Percentiles rank a stretch among this genome's conserved stretches.
Evolutionary conservation across 2,113 vertebrate species (phyloP).

Genomic region (Phylloscopus whistleri): DNA sequence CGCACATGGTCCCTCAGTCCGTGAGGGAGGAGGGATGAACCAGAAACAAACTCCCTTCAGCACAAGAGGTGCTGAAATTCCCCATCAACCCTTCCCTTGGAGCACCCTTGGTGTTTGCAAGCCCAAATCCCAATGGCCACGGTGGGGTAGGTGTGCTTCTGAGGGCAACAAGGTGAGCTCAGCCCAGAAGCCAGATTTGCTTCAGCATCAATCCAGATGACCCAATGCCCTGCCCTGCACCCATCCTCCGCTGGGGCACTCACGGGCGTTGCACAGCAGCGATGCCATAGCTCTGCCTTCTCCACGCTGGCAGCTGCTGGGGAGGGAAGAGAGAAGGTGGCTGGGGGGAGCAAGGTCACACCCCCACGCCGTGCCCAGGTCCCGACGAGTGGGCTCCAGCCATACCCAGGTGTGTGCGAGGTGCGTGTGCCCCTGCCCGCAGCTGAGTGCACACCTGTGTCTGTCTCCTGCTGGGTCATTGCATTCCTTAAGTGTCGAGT

Average conservation of each 20-base stretch:
- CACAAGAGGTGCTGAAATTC: not conserved
- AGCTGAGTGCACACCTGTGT: not conserved
- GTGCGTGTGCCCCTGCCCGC: accelerated
- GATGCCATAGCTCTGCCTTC: slow-evolving; percentile 63
- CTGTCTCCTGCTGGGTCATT: slow-evolving; percentile 7
- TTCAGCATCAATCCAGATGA: accelerated
- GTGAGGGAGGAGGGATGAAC: accelerated
- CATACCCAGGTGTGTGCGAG: accelerated
- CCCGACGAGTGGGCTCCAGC: accelerated
- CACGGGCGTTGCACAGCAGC: slow-evolving; percentile 62
- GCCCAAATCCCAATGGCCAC: accelerated
- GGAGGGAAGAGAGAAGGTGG: not conserved
- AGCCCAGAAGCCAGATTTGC: not conserved
- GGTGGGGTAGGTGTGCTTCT: not conserved
- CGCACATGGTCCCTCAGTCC: not conserved
- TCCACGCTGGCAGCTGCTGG: not conserved
- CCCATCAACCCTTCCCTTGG: not conserved
- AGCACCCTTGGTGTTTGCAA: accelerated
- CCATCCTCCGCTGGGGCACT: slow-evolving; percentile 25
- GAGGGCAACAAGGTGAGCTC: not conserved
- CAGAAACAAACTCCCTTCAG: not conserved
- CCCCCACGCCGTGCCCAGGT: not conserved
- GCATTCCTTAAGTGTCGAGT: slow-evolving; percentile 8
- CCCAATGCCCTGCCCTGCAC: not conserved
- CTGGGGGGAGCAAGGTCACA: not conserved